Conservation (phyloP, 2,888 invertebrate genomes). For the Phytoseiulus persimilis region DNA sequence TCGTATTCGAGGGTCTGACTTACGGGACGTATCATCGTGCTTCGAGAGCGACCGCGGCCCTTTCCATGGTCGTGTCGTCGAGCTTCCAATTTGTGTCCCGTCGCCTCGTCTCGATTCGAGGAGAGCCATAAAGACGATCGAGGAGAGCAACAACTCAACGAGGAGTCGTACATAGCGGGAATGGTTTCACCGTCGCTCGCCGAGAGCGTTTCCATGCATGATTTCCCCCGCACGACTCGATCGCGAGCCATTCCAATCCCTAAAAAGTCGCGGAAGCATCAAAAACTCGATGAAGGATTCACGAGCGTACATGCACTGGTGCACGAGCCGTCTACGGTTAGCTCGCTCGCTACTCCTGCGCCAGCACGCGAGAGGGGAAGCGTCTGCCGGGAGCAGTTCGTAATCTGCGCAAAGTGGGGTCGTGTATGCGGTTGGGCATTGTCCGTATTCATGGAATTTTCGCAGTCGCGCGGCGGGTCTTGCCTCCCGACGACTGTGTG, state of each 20-base stretch:
- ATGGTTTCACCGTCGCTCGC: no score
- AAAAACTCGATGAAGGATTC: no score
- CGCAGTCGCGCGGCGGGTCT: background rate
- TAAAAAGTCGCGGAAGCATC: no score
- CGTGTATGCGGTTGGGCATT: background rate
- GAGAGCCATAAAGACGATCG: background rate
- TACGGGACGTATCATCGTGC: background rate
- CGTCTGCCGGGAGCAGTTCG: background rate
- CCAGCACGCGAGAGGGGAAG: background rate
- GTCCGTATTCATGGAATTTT: constrained; percentile 5
- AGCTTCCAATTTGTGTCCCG: background rate
- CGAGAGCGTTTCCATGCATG: no score
- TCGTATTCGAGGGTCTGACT: background rate
- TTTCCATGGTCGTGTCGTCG: background rate
- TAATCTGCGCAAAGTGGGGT: background rate
- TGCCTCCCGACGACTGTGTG: no score
- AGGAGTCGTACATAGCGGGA: no score
- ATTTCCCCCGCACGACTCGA: no score
- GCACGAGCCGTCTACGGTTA: background rate
- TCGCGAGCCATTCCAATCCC: no score
- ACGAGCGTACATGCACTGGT: background rate
- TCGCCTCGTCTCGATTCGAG: background rate
- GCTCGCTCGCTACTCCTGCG: background rate
- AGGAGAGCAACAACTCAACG: no score
- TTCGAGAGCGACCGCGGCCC: background rate